Base-by-base conservation (phyloP, 2,888 invertebrate genomes). In the Tachina fera region DNA sequence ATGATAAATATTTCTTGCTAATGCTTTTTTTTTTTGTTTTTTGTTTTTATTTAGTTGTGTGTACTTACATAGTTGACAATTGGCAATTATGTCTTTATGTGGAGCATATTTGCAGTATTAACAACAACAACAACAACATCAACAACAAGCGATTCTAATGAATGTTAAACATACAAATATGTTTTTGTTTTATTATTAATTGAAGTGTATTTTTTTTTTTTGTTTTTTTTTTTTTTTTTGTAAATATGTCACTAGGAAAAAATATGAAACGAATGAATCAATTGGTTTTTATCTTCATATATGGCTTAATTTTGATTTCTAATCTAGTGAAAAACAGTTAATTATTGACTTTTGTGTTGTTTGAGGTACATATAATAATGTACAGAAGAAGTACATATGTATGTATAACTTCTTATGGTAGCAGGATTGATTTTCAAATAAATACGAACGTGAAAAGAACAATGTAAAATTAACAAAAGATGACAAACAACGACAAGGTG, bases 81-180 rank as follows among this genome's bases (percentile, higher is more conserved):
- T 86, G 86, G 86, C 86, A 83, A 86, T 86, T 86, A 86, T 86
- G 86, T 86, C 83, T 86, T 86, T 86, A 86, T 86, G 86, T 86
- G 86, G 86, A 86, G 83, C 83, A 86, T 80, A 83, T 86, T 86
- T 79, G 79, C 83, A 80, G 79, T 67, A 82, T 65, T 74, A 76
- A 76, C 70, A 85, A 47, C 43, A 63, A 81, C 41, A 60, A 83
- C 82, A n/a, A n/a, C n/a, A 76, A 76, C 70, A 85, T 41, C 43
- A 63, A 81, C 41, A 82, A 81, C 31, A 31, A 4, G 79, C 83
- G 75, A 75, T 82, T 83, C 86, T 87, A 83, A 87, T 86, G 84
- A 84, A 84, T 87, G 87, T 82, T 87, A 84, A 84, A 79, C 65
- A 77, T 51, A 86, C 68, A 76, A 6, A 43, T 71, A 81, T 49